Evolutionary conservation across 2,888 invertebrate genomes (phyloP).

Genomic region (Frankliniella fusca): DNA sequence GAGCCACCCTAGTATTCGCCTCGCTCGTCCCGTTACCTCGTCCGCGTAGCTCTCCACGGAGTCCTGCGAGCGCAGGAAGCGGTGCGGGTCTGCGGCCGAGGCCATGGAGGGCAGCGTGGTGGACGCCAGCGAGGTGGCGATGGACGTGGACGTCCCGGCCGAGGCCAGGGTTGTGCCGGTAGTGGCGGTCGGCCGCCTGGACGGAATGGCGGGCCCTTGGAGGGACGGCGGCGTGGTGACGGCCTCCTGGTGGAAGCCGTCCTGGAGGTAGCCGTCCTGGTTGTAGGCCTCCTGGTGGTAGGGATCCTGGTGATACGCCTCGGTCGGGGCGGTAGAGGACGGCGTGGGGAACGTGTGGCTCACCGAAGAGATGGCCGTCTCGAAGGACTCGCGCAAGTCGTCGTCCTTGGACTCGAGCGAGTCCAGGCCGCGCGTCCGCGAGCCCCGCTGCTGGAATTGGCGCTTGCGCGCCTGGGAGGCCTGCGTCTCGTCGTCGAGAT

Average conservation of each 20-base stretch:
- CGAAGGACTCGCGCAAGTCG: slow-evolving; percentile 53
- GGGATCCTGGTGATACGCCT: slow-evolving; percentile 28
- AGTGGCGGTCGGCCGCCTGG: slow-evolving; percentile 44
- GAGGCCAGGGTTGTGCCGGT: slow-evolving; percentile 47
- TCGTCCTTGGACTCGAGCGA: slow-evolving; percentile 56
- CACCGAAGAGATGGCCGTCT: slow-evolving; percentile 53
- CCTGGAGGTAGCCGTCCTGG: slow-evolving; percentile 33
- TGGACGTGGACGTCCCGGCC: slow-evolving; percentile 45
- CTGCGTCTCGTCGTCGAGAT: slow-evolving; percentile 40
- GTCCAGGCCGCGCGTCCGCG: slow-evolving; percentile 51
- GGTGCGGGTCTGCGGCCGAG: slow-evolving; percentile 33
- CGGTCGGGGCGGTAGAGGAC: slow-evolving; percentile 26
- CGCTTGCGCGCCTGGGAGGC: slow-evolving; percentile 34
- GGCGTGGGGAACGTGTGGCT: slow-evolving; percentile 43
- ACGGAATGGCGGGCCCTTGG: slow-evolving; percentile 38
- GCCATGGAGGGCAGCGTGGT: slow-evolving; percentile 29
- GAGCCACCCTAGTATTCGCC: not conserved
- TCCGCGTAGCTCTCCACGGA: slow-evolving; percentile 52
- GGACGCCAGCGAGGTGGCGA: slow-evolving; percentile 36
- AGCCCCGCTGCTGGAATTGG: slow-evolving; percentile 33
- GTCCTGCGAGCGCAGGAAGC: slow-evolving; percentile 46
- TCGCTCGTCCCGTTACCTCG: slow-evolving; percentile 43
- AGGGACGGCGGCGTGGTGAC: slow-evolving; percentile 41
- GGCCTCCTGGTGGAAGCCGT: slow-evolving; percentile 33
- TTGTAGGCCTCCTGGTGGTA: slow-evolving; percentile 37